phyloP scores from a whole-genome alignment of 2,113 vertebrate genomes.

The Amphiprion percula region DNA sequence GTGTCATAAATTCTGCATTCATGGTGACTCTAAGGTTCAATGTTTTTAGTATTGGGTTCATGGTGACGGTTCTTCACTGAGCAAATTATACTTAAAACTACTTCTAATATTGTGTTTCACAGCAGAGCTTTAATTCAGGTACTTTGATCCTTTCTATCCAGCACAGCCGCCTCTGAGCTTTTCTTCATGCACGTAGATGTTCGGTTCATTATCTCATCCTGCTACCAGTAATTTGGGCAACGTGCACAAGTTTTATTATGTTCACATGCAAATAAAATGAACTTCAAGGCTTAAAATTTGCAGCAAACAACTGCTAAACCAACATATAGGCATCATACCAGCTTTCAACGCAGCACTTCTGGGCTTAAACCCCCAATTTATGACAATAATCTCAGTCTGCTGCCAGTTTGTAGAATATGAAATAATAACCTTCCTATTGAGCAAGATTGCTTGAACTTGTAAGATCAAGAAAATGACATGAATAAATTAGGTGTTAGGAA shows the following conservation, averaged over 20 bases:
- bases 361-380: background rate
- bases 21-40: conserved; percentile 3
- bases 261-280: background rate
- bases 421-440: conserved; percentile 11
- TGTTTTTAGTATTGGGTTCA: background rate
- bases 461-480: conserved; percentile 30
- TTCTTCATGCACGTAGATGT: background rate
- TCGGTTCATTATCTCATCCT: conserved; percentile 7
- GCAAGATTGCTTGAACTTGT: conserved; percentile 6
- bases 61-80: background rate
- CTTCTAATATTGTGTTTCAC: conserved; percentile 2
- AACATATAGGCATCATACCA: background rate
- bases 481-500: conserved; percentile 28
- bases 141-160: conserved; percentile 8
- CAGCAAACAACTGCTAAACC: background rate
- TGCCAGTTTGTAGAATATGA: conserved; percentile 6
- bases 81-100: background rate
- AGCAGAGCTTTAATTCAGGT: conserved; percentile 29
- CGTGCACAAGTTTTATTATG: background rate
- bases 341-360: background rate
- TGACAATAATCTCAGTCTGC: background rate
- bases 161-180: conserved; percentile 8
- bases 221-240: background rate
- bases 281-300: background rate
- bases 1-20: background rate